Conservation (phyloP, 2,888 invertebrate genomes). For the Drosophila paucipuncta region DNA sequence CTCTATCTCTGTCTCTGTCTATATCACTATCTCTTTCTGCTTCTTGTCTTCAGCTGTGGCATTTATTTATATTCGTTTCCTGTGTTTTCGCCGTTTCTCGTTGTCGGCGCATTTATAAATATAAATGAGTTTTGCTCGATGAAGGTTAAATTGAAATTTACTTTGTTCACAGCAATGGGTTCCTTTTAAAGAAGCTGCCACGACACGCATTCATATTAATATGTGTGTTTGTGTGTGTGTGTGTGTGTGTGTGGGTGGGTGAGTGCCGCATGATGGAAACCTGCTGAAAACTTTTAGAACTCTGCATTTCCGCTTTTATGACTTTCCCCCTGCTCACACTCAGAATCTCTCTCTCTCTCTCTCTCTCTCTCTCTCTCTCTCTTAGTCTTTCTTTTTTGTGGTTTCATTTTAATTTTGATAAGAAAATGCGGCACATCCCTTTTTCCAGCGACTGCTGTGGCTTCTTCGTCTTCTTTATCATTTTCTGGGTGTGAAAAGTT, state of each 20-base stretch:
- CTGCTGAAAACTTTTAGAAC: slow-evolving; percentile 63
- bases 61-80: slow-evolving; percentile 73
- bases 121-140: slow-evolving; percentile 84
- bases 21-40: slow-evolving; percentile 1
- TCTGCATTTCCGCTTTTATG: slow-evolving; percentile 57
- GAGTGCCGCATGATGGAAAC: slow-evolving; percentile 57
- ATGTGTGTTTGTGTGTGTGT: not conserved
- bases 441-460: slow-evolving; percentile 11
- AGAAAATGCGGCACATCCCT: slow-evolving; percentile 68
- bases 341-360: not conserved
- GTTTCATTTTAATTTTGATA: slow-evolving; percentile 76
- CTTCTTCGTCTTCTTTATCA: not conserved
- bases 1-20: slow-evolving; percentile 1
- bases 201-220: slow-evolving; percentile 28
- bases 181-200: slow-evolving; percentile 39
- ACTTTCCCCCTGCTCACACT: slow-evolving; percentile 17
- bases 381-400: slow-evolving; percentile 27
- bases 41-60: slow-evolving; percentile 43
- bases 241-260: slow-evolving; percentile 5
- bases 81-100: slow-evolving; percentile 41
- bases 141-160: slow-evolving; percentile 83
- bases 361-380: not conserved
- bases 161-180: slow-evolving; percentile 51
- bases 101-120: slow-evolving; percentile 84
- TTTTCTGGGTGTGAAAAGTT: slow-evolving; percentile 70